These are phyloP conservation scores for Phasia obesa DNA, from an alignment of 2,888 invertebrate genomes.

Conservation along the genomic window DNA sequence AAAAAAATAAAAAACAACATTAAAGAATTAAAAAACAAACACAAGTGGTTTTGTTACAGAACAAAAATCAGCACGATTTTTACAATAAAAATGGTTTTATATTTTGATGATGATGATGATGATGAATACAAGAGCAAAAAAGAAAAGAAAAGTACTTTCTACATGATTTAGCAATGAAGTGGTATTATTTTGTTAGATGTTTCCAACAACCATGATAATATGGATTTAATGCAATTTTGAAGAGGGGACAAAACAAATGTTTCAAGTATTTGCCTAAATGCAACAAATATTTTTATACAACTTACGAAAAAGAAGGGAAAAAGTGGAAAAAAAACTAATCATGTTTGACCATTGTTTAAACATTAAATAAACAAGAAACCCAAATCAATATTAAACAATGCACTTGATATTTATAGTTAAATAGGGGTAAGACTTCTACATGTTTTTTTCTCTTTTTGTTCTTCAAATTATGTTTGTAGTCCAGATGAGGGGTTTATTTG, in stretches of 20 bases:
- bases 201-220: conserved; percentile 53
- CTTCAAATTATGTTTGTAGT: conserved; percentile 29
- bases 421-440: conserved; percentile 61
- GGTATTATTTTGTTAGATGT: conserved; percentile 68
- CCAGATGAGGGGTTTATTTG: conserved; percentile 56
- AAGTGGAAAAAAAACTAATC: conserved; percentile 48
- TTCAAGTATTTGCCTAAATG: conserved; percentile 62
- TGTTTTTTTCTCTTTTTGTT: neutral
- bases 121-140: conserved; percentile 15
- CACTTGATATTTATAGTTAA: conserved; percentile 64
- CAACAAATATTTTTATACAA: conserved; percentile 59
- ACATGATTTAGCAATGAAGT: conserved; percentile 81
- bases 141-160: conserved; percentile 76
- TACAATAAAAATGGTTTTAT: conserved; percentile 55
- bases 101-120: too few species aligned
- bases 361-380: conserved; percentile 31
- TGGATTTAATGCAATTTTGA: conserved; percentile 67
- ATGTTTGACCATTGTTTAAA: conserved; percentile 65
- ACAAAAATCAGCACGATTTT: conserved; percentile 59
- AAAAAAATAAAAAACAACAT: conserved; percentile 8
- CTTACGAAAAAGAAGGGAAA: neutral
- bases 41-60: conserved; percentile 57
- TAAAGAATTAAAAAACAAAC: conserved; percentile 36
- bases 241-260: conserved; percentile 49
- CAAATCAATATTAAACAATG: conserved; percentile 53